These are phyloP conservation scores for Blastomussa wellsi DNA, from an alignment of 92 coral and sea anemone species.

Conservation along the genomic window DNA sequence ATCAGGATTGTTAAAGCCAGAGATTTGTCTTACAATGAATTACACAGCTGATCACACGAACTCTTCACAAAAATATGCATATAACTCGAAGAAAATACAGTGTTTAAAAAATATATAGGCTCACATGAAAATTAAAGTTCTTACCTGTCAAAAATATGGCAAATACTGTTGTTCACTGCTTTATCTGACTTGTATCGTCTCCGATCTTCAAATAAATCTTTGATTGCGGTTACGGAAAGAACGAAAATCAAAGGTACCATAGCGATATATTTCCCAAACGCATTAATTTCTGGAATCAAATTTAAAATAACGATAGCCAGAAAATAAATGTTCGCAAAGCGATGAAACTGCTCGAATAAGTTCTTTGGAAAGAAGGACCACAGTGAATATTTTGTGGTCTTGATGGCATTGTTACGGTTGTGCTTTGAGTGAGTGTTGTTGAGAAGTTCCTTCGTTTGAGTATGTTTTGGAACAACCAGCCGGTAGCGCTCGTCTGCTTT, in stretches of 20 bases:
- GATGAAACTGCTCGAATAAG: constrained; percentile 98
- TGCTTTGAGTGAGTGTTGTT: constrained; percentile 61
- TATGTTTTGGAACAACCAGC: constrained; percentile 86
- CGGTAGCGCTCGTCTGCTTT: constrained; percentile 56
- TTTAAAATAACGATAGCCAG: constrained; percentile 85
- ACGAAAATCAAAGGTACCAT: constrained; percentile 92
- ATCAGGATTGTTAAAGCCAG: neutral
- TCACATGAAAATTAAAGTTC: neutral
- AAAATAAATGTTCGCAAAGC: constrained; percentile 97
- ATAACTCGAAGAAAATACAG: neutral
- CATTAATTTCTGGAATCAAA: constrained; percentile 95
- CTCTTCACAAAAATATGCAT: constrained; percentile 15
- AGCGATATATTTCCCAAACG: constrained; percentile 93
- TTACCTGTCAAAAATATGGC: constrained; percentile 88
- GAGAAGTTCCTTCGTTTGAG: constrained; percentile 60
- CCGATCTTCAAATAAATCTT: constrained; percentile 95
- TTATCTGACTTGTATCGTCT: constrained; percentile 91
- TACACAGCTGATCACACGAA: neutral
- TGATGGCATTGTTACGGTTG: constrained; percentile 78
- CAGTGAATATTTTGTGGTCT: constrained; percentile 95
- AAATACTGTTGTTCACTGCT: constrained; percentile 82
- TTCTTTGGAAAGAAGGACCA: constrained; percentile 97
- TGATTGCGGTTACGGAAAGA: constrained; percentile 88
- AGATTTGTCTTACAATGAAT: neutral
- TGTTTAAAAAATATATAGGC: neutral